Conservation (phyloP, 2,797 vertebrate genomes). For the Cryptoblepharus egeriae region DNA sequence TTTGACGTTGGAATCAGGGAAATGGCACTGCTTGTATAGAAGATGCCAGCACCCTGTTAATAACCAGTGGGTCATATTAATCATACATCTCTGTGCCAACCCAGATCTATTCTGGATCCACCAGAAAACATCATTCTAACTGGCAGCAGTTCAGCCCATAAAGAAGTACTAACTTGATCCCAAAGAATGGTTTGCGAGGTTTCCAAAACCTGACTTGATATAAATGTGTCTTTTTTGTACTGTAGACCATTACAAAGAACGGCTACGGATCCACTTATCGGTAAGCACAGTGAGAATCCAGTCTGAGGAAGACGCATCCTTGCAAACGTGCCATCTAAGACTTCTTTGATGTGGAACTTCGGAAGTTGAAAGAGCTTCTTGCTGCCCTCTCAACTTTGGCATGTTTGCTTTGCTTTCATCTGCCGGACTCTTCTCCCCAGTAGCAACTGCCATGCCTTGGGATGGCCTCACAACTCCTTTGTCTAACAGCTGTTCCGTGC, state of each 20-base stretch:
- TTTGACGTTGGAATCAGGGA: neutral
- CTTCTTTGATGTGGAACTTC: neutral
- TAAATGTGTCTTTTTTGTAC: neutral
- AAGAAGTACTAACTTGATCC: conserved; percentile 43
- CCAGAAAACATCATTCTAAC: conserved; percentile 6
- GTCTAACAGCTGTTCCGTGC: conserved; percentile 78
- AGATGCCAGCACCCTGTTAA: neutral
- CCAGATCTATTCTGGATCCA: neutral
- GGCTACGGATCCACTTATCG: neutral
- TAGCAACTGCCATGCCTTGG: conserved; percentile 65
- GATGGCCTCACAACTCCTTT: conserved; percentile 68
- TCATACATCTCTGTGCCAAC: conserved; percentile 25
- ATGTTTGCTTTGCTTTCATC: conserved; percentile 74
- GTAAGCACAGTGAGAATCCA: neutral
- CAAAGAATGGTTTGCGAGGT: conserved; percentile 35
- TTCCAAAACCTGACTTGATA: conserved; percentile 9
- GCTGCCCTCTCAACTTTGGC: conserved; percentile 70
- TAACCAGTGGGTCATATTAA: neutral
- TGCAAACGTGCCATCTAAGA: neutral
- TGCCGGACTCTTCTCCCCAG: conserved; percentile 64
- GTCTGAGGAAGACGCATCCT: neutral
- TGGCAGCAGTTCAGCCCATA: conserved; percentile 21
- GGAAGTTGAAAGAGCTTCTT: conserved; percentile 26
- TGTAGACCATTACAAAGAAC: neutral
- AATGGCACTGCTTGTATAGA: neutral